phyloP scores from a whole-genome alignment of 2,113 vertebrate genomes.

The Galemys pyrenaicus region DNA sequence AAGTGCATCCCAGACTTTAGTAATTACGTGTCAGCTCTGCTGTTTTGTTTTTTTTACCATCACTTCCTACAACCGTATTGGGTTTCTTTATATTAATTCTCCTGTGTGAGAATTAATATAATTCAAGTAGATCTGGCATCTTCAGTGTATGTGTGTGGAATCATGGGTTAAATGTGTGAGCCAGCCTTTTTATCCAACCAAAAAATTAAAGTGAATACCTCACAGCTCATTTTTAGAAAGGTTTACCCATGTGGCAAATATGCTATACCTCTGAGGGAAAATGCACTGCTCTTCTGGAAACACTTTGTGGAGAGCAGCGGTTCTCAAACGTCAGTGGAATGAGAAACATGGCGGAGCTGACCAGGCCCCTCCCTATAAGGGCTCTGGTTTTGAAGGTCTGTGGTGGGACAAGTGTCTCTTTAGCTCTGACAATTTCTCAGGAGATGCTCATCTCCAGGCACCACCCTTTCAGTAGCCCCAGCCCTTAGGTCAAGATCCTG shows the following conservation, averaged over 20 bases:
- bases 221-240: background rate
- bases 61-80: background rate
- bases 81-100: background rate
- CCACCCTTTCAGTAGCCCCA: background rate
- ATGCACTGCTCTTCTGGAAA: background rate
- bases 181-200: background rate
- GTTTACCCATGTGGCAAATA: background rate
- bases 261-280: background rate
- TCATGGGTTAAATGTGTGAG: background rate
- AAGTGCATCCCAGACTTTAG: background rate
- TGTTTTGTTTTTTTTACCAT: background rate
- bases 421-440: background rate
- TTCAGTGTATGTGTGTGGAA: conserved; percentile 29
- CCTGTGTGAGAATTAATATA: background rate
- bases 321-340: background rate
- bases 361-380: background rate
- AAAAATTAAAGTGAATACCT: background rate
- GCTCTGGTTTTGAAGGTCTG: background rate
- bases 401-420: too few relatives aligned
- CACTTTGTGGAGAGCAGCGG: background rate
- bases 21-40: background rate
- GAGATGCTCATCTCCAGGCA: background rate
- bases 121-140: background rate
- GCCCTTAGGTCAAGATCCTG: background rate
- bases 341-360: background rate